Evolutionary conservation across 2,888 invertebrate species (phyloP).

Genomic region (Silvanus unidentatus): DNA sequence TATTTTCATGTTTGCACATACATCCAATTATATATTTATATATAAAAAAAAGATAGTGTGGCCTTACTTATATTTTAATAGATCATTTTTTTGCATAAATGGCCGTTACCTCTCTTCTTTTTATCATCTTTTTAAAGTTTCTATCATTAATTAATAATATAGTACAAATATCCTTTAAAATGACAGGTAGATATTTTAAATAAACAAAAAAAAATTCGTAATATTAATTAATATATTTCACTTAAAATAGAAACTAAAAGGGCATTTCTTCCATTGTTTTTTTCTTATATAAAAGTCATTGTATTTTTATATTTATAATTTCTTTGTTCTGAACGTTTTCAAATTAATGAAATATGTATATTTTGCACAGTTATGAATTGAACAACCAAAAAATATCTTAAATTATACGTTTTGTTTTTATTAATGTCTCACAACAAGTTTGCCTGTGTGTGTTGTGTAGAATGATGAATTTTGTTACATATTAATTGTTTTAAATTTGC

Average conservation of each 20-base stretch:
- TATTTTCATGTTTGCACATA: constrained; percentile 15
- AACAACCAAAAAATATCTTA: too few species aligned
- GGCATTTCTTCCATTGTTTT: constrained; percentile 2
- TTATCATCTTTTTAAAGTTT: constrained; percentile 12
- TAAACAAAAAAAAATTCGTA: neutral
- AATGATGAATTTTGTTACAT: too few species aligned
- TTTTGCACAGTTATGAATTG: too few species aligned
- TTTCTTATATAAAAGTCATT: too few species aligned
- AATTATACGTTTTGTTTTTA: too few species aligned
- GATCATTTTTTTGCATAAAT: constrained; percentile 17
- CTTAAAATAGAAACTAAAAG: constrained; percentile 31
- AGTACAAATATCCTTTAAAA: constrained; percentile 31
- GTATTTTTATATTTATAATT: neutral
- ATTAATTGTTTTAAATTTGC: too few species aligned
- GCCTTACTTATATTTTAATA: too few species aligned
- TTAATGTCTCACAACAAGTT: too few species aligned
- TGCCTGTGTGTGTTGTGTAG: too few species aligned
- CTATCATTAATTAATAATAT: constrained; percentile 29
- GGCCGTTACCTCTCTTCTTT: constrained; percentile 20
- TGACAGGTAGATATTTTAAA: constrained; percentile 23
- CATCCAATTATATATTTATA: constrained; percentile 6
- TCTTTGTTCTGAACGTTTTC: neutral
- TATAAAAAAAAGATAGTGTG: too few species aligned
- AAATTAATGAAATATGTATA: neutral
- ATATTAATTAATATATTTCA: constrained; percentile 34